A percentile compares a stretch with the other conserved stretches of the same genome.
These are phyloP conservation scores for Gopherus evgoodei DNA, from an alignment of 2,113 vertebrate genomes.

Conservation along the genomic window DNA sequence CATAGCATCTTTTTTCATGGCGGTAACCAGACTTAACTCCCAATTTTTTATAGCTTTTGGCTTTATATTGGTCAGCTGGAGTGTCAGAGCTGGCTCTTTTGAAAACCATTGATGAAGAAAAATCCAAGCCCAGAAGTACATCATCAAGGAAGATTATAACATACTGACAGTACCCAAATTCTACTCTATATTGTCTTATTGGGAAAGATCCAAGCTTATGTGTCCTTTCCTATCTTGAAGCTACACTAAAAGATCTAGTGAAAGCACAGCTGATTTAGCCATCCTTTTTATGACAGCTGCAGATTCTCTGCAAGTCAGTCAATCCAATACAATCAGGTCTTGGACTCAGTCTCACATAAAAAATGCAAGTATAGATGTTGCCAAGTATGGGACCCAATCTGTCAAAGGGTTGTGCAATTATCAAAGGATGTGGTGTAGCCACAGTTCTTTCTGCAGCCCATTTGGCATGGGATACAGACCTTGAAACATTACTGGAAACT, in stretches of 20 bases:
- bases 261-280: not conserved
- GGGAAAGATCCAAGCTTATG: not conserved
- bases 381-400: not conserved
- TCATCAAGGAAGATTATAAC: not conserved
- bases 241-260: not conserved
- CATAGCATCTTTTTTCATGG: constrained; percentile 39
- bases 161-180: not conserved
- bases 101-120: not conserved
- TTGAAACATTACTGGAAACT: not conserved
- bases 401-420: not conserved
- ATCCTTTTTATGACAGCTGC: not conserved
- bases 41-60: not conserved
- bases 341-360: not conserved
- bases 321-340: not conserved
- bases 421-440: not conserved
- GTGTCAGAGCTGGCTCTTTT: not conserved
- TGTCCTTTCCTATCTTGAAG: not conserved
- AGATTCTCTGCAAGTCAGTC: not conserved
- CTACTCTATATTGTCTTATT: not conserved
- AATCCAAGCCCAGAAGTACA: not conserved
- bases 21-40: constrained; percentile 57
- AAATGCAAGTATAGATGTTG: not conserved
- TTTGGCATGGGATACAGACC: not conserved
- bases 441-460: not conserved
- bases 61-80: constrained; percentile 27